phyloP scores from a whole-genome alignment of 2,797 vertebrate genomes.

The Echiichthys vipera region DNA sequence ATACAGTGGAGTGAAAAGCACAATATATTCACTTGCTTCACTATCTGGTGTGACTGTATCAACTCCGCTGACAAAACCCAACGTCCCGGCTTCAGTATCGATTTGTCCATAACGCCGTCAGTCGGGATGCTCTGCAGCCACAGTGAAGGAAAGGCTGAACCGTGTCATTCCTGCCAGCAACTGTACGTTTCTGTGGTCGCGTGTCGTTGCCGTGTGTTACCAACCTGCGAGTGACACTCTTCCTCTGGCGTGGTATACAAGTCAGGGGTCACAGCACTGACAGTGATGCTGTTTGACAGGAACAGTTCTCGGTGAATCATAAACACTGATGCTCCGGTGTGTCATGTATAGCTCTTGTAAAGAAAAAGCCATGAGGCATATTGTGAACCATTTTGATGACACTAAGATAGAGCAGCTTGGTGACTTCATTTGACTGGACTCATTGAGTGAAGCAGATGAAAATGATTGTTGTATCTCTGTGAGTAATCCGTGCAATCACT shows the following conservation, averaged over 20 bases:
- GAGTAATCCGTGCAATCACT: conserved; percentile 6
- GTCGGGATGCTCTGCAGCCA: conserved; percentile 34
- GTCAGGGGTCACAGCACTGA: conserved; percentile 52
- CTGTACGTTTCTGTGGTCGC: conserved; percentile 29
- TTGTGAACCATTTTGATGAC: conserved; percentile 31
- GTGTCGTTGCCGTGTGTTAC: conserved; percentile 3
- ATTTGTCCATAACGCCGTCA: conserved; percentile 54
- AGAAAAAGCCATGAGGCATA: conserved; percentile 35
- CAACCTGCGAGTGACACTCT: conserved; percentile 25
- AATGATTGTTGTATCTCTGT: conserved; percentile 2
- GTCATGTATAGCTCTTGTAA: conserved; percentile 31
- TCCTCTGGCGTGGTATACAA: conserved; percentile 22
- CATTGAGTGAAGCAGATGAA: not conserved
- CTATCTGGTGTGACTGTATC: conserved; percentile 25
- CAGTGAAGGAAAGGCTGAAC: conserved; percentile 53
- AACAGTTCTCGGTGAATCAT: conserved; percentile 60
- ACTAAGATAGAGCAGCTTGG: not conserved
- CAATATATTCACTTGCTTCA: conserved; percentile 2
- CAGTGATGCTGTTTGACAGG: conserved; percentile 50
- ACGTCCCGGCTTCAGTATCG: conserved; percentile 31
- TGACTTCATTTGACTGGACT: not conserved
- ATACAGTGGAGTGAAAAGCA: not conserved
- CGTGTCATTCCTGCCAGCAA: conserved; percentile 32
- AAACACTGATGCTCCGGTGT: conserved; percentile 17
- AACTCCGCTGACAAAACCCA: conserved; percentile 25